Evolutionary conservation across 2,888 invertebrate genomes (phyloP).

Genomic region (Scaptodrosophila latifasciaeformis): DNA sequence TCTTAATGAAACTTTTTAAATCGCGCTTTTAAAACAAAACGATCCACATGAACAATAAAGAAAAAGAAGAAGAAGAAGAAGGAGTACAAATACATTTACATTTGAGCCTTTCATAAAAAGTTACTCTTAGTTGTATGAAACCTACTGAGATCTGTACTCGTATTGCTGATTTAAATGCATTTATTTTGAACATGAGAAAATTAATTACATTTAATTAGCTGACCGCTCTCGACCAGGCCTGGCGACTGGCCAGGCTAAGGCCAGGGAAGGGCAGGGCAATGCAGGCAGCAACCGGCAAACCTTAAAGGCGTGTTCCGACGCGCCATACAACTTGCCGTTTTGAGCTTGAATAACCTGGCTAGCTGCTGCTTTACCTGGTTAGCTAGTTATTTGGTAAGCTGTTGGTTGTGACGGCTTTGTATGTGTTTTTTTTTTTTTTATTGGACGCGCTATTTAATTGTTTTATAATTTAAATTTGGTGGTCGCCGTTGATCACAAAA

Average conservation of each 20-base stretch:
- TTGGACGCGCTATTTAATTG: constrained; percentile 48
- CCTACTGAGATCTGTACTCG: constrained; percentile 29
- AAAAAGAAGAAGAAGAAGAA: constrained; percentile 27
- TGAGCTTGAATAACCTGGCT: constrained; percentile 3
- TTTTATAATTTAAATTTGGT: constrained; percentile 64
- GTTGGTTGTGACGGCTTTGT: neutral
- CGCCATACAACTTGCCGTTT: constrained; percentile 49
- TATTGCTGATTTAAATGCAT: constrained; percentile 60
- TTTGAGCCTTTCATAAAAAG: constrained; percentile 41
- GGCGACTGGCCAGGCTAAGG: neutral
- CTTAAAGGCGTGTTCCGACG: neutral
- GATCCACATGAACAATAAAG: no score
- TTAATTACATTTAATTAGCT: constrained; percentile 68
- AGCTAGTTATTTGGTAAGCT: neutral
- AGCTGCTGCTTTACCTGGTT: constrained; percentile 7
- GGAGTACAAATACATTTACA: neutral
- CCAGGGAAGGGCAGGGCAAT: no score
- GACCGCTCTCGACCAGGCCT: neutral
- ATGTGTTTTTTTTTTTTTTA: no score
- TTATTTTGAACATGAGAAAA: constrained; percentile 63
- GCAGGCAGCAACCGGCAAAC: no score
- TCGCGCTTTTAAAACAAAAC: constrained; percentile 54
- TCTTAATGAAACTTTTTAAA: constrained; percentile 67
- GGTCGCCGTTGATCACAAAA: constrained; percentile 34
- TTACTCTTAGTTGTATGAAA: neutral